Percentiles rank a stretch among this genome's conserved stretches.
Conservation (phyloP, 2,113 vertebrate species). For the Heptranchias perlo region DNA sequence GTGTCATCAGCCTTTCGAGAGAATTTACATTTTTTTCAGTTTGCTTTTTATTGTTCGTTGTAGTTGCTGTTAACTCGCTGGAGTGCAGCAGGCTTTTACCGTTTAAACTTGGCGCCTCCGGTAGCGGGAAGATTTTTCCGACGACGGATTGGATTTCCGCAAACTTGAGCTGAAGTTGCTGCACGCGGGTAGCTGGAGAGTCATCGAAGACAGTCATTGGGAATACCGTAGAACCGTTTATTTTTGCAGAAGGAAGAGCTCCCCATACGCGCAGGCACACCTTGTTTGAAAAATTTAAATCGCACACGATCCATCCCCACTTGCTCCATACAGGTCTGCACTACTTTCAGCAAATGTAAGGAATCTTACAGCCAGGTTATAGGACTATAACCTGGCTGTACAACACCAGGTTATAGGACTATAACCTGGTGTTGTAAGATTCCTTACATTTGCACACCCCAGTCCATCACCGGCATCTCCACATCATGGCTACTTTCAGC, state of each 20-base stretch:
- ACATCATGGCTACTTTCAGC: too few species aligned
- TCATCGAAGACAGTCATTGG: too few species aligned
- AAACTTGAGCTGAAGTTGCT: neutral
- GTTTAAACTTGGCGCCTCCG: neutral
- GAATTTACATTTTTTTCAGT: neutral
- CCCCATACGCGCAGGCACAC: neutral
- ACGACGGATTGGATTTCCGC: neutral
- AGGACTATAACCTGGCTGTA: too few species aligned
- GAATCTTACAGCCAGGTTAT: too few species aligned
- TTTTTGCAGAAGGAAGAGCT: neutral
- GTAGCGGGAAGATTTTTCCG: neutral
- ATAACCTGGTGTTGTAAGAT: too few species aligned
- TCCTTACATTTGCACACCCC: too few species aligned
- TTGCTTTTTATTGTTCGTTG: neutral
- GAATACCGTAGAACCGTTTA: neutral
- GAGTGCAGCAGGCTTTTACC: neutral
- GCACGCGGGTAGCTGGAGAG: neutral
- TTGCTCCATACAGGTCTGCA: too few species aligned
- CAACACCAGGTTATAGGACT: too few species aligned
- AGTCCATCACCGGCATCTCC: too few species aligned
- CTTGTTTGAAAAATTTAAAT: neutral
- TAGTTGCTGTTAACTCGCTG: conserved; percentile 14
- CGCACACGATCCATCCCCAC: neutral
- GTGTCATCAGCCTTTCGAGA: neutral
- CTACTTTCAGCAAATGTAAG: too few species aligned